phyloP scores from a whole-genome alignment of 2,888 invertebrate species.

The Apodemia zela region DNA sequence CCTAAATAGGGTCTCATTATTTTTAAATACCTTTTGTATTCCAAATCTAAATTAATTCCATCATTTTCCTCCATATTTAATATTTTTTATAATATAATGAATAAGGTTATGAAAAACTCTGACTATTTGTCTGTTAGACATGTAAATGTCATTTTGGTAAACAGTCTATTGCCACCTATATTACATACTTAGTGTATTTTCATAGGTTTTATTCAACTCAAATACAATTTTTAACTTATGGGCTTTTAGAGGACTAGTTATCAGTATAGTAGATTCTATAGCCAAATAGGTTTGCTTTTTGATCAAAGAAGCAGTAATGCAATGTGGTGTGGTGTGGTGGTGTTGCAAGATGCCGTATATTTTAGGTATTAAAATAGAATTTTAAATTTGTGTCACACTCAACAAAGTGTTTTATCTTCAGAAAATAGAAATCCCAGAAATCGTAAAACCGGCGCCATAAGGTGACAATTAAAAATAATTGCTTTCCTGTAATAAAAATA shows the following conservation, averaged over 20 bases:
- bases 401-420: too few relatives aligned
- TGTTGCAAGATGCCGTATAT: too few relatives aligned
- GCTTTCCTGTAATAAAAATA: too few relatives aligned
- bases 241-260: too few relatives aligned
- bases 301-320: too few relatives aligned
- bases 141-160: neutral
- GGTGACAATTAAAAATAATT: too few relatives aligned
- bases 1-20: conserved; percentile 57
- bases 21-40: conserved; percentile 62
- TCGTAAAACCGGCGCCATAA: conserved; percentile 15
- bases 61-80: conserved; percentile 50
- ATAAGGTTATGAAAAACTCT: neutral
- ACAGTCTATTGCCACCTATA: neutral
- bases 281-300: too few relatives aligned
- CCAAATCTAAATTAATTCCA: conserved; percentile 48
- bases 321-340: too few relatives aligned
- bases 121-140: neutral
- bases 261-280: too few relatives aligned
- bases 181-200: too few relatives aligned
- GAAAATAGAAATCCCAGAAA: conserved; percentile 11
- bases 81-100: conserved; percentile 19
- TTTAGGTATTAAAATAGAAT: neutral
- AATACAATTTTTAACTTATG: too few relatives aligned
- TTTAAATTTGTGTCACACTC: neutral
- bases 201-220: too few relatives aligned